These are phyloP conservation scores for Hedychridium roseum DNA, from an alignment of 2,888 invertebrate genomes.

Conservation along the genomic window DNA sequence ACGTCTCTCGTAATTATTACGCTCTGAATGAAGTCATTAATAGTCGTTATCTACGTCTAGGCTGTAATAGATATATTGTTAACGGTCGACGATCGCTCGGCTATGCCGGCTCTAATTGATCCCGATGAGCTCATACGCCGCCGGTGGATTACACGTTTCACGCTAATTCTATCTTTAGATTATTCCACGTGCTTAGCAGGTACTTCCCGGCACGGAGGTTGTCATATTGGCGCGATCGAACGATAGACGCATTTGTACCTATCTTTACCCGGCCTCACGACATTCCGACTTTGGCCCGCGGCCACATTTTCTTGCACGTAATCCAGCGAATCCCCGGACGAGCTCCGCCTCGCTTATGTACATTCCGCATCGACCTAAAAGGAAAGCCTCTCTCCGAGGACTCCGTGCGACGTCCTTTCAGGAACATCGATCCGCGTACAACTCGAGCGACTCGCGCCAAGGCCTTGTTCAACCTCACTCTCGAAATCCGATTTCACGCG, in stretches of 20 bases:
- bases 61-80: constrained; percentile 55
- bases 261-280: constrained; percentile 43
- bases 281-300: constrained; percentile 43
- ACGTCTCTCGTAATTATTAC: constrained; percentile 39
- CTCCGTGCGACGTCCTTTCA: constrained; percentile 11
- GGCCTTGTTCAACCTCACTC: constrained; percentile 2
- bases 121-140: constrained; percentile 37
- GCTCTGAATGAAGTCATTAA: constrained; percentile 47
- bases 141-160: constrained; percentile 28
- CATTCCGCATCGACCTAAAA: constrained; percentile 15
- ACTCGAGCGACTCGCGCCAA: constrained; percentile 3
- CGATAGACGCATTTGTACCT: constrained; percentile 39
- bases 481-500: background rate
- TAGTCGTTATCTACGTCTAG: constrained; percentile 40
- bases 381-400: constrained; percentile 16
- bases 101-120: constrained; percentile 40
- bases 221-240: constrained; percentile 34
- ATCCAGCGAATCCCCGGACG: constrained; percentile 37
- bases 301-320: constrained; percentile 51
- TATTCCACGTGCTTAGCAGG: too few species aligned
- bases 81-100: constrained; percentile 37
- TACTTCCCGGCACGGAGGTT: constrained; percentile 11
- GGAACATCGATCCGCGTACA: constrained; percentile 23
- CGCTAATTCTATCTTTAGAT: background rate
- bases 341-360: constrained; percentile 22